Evolutionary conservation across 2,797 vertebrate genomes (phyloP).

Genomic region (Myripristis murdjan): DNA sequence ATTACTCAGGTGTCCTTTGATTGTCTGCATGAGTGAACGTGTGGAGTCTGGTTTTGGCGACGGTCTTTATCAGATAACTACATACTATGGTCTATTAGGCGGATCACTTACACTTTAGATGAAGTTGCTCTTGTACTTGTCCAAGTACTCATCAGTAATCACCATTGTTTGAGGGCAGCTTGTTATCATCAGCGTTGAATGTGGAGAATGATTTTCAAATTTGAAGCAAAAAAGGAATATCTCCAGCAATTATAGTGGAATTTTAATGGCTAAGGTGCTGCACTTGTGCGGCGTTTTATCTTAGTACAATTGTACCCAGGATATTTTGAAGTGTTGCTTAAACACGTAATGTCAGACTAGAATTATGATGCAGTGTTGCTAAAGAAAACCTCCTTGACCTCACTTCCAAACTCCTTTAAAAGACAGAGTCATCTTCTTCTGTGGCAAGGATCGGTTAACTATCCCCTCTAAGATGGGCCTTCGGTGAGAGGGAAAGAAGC

Average conservation of each 20-base stretch:
- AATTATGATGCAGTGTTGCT: slow-evolving; percentile 45
- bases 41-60: slow-evolving; percentile 69
- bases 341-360: slow-evolving; percentile 25
- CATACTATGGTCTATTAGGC: slow-evolving; percentile 67
- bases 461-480: slow-evolving; percentile 74
- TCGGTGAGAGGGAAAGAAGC: slow-evolving; percentile 73
- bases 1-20: slow-evolving; percentile 79
- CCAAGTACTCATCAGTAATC: slow-evolving; percentile 67
- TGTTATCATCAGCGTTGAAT: slow-evolving; percentile 59
- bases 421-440: slow-evolving; percentile 72
- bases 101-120: slow-evolving; percentile 74
- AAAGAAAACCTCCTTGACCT: slow-evolving; percentile 69
- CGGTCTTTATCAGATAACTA: slow-evolving; percentile 76
- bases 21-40: slow-evolving; percentile 71
- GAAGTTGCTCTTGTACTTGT: slow-evolving; percentile 66
- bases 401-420: slow-evolving; percentile 69
- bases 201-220: slow-evolving; percentile 28
- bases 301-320: not conserved
- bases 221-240: not conserved
- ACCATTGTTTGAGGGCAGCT: slow-evolving; percentile 55
- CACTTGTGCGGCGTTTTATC: not conserved
- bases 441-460: slow-evolving; percentile 72
- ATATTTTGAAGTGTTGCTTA: slow-evolving; percentile 23
- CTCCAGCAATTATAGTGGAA: slow-evolving; percentile 27
- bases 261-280: slow-evolving; percentile 35